phyloP scores from a whole-genome alignment of 2,797 vertebrate species.

The Phataginus tricuspis region DNA sequence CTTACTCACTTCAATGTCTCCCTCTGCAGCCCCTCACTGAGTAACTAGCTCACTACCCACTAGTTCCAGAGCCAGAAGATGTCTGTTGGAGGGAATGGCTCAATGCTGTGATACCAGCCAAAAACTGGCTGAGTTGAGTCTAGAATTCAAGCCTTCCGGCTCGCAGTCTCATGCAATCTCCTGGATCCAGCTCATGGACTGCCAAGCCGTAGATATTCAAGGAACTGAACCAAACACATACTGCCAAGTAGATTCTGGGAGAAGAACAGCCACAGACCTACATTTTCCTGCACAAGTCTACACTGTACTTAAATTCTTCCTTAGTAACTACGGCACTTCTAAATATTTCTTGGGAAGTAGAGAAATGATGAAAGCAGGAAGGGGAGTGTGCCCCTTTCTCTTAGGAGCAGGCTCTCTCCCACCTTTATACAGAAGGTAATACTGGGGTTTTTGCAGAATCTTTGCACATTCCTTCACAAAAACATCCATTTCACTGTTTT shows the following conservation, averaged over 20 bases:
- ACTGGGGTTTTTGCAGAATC: background rate
- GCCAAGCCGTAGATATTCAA: background rate
- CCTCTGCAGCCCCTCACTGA: background rate
- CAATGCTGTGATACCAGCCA: background rate
- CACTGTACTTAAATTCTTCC: background rate
- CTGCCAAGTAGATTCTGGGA: background rate
- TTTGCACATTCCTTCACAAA: background rate
- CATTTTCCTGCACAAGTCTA: conserved; percentile 34
- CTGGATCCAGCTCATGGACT: background rate
- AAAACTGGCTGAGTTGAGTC: background rate
- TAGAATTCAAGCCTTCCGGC: conserved; percentile 43
- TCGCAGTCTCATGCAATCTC: background rate
- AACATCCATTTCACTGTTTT: background rate
- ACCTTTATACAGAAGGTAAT: background rate
- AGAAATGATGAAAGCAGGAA: conserved; percentile 10
- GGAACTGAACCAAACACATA: conserved; percentile 24
- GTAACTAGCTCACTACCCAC: background rate
- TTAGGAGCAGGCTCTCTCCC: background rate
- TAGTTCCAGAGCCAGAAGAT: background rate
- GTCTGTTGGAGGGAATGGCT: background rate
- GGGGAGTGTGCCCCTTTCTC: background rate
- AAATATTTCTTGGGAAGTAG: background rate
- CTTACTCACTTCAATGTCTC: background rate
- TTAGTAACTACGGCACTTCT: background rate
- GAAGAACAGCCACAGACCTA: background rate